Evolutionary conservation across 1,140 invertebrate species (phyloP).

Genomic region (Hyphantria cunea): DNA sequence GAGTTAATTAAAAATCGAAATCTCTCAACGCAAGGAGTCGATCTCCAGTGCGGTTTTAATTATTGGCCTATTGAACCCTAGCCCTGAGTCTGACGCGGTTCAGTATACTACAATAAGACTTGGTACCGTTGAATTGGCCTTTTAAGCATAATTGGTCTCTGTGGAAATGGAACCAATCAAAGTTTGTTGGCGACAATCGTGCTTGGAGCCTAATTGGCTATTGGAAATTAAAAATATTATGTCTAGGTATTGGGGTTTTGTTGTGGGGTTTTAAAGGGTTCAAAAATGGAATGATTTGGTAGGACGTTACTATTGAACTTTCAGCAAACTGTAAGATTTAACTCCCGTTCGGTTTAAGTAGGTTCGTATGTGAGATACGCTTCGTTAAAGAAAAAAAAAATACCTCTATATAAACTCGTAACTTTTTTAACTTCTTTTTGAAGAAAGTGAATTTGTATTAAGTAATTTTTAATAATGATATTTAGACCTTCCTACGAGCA

Average conservation of each 20-base stretch:
- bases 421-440: no score
- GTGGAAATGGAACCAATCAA: conserved; percentile 52
- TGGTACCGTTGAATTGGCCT: conserved; percentile 54
- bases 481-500: no score
- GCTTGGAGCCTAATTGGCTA: conserved; percentile 55
- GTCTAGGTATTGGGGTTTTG: not conserved
- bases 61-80: conserved; percentile 53
- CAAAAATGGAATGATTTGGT: no score
- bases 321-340: no score
- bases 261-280: not conserved
- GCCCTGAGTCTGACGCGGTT: conserved; percentile 52
- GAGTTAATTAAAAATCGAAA: conserved; percentile 62
- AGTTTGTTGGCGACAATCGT: conserved; percentile 54
- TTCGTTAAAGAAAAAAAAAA: no score
- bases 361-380: no score
- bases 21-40: conserved; percentile 42
- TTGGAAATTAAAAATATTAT: conserved; percentile 29
- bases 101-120: conserved; percentile 49
- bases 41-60: conserved; percentile 57
- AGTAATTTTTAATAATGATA: no score
- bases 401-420: no score
- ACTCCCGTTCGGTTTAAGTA: no score
- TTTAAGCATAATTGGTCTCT: conserved; percentile 61
- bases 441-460: no score
- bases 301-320: no score